Base-by-base conservation (phyloP, 64 coral and sea anemone species). In the Stichodactyla mertensii region DNA sequence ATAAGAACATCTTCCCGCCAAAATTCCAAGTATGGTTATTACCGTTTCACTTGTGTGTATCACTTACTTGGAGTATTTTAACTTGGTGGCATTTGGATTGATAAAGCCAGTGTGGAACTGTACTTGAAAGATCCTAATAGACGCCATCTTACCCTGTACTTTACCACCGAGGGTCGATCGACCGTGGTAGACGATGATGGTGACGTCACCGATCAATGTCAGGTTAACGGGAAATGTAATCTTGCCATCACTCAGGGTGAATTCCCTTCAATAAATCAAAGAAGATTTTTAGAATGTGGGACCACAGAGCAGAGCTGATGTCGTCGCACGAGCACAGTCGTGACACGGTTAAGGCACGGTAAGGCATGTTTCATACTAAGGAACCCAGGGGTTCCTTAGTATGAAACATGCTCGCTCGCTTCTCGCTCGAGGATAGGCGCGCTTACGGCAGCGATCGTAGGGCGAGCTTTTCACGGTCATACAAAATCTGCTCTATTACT, bases 91-190 rank as follows among this genome's bases (percentile, higher is more conserved):
- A 60, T 92, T 95, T 0, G 93, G 85, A 36, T 94, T 94, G 28
- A 99, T 94, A 52, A 99, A 99, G 4, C 97, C 97, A 84, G 97
- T 99, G 83, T 99, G 93, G 58, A 99, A 99, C 66, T 99, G 97
- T 57, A 99, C 45, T 64, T 92, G 90, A 56, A 99, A 99, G 60
- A 99, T 86, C 51, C 90, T 80, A 80, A 99, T 99, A 9, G 97
- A 99, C 2, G 97, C 93, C 58, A 99, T 91, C 86, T 94, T 92
- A 1, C 97, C 97, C 80, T 99, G 97, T 7, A 99, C 97, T 36
- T 99, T 99, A 1, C 97, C 97, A 6, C 97, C 97, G 5, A 99
- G 88, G 2, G 97, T 99, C 6, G 97, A 99, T 16, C 97, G 82
- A 2, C 90, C 97, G 9, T 99, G 97, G 80, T 99, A 99, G 55